Evolutionary conservation across 2,113 vertebrate genomes (phyloP).

Genomic region (Xiphias gladius): DNA sequence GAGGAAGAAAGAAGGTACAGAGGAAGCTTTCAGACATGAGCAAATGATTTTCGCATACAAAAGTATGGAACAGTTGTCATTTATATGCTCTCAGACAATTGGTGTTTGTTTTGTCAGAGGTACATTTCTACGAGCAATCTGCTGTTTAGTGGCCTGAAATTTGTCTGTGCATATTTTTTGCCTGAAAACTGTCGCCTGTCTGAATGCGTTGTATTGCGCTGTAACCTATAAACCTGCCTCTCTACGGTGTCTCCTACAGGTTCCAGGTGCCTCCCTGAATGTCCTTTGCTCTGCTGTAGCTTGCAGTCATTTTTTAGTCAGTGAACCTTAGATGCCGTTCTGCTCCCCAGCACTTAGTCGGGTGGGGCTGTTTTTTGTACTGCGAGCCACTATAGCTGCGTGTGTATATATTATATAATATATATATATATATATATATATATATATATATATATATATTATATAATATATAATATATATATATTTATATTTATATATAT

Average conservation of each 20-base stretch:
- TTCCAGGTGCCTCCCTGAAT: slow-evolving; percentile 38
- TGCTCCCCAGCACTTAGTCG: not conserved
- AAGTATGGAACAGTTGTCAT: not conserved
- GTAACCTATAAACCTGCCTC: not conserved
- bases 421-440: no score
- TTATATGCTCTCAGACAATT: not conserved
- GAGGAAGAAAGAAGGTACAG: not conserved
- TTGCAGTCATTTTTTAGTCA: slow-evolving; percentile 28
- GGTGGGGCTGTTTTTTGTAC: not conserved
- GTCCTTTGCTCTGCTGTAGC: slow-evolving; percentile 38
- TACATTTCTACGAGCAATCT: not conserved
- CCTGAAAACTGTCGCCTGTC: slow-evolving; percentile 15
- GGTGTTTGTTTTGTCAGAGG: not conserved
- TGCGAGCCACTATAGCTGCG: not conserved
- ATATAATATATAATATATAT: no score
- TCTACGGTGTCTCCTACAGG: slow-evolving; percentile 14
- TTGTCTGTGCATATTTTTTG: slow-evolving; percentile 4
- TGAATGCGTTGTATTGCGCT: not conserved
- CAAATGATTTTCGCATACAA: no score
- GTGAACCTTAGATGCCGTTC: not conserved
- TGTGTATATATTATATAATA: no score
- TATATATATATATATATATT: no score
- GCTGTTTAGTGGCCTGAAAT: not conserved
- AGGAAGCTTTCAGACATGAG: not conserved
- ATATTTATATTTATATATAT: no score